Evolutionary conservation across 2,113 vertebrate genomes (phyloP).

Genomic region (Calonectris borealis): DNA sequence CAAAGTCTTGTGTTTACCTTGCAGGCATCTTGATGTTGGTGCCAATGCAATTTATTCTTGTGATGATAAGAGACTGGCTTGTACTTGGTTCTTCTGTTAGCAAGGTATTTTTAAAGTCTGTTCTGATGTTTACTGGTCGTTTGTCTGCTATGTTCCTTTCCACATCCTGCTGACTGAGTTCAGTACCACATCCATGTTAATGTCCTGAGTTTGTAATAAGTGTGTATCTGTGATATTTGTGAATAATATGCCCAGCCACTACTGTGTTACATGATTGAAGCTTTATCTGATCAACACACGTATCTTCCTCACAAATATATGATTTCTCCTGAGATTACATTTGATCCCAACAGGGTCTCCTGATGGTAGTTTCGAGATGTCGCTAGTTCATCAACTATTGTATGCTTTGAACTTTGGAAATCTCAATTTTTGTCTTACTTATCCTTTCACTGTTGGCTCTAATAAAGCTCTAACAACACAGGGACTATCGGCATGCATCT

Average conservation of each 20-base stretch:
- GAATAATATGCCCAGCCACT: not conserved
- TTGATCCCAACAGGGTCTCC: constrained; percentile 17
- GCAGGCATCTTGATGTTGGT: constrained; percentile 60
- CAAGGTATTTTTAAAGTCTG: constrained; percentile 53
- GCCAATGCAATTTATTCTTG: constrained; percentile 61
- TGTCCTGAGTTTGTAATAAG: constrained; percentile 19
- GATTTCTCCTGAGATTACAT: constrained; percentile 21
- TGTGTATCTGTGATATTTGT: constrained; percentile 15
- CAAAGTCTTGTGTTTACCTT: constrained; percentile 59
- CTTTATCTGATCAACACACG: constrained; percentile 38
- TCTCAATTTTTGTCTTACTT: constrained; percentile 2
- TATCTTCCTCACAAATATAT: constrained; percentile 16
- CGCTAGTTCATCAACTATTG: not conserved
- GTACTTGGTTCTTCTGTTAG: constrained; percentile 49
- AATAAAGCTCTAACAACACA: not conserved
- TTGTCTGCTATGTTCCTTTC: constrained; percentile 28
- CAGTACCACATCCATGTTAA: constrained; percentile 18
- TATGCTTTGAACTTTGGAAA: not conserved
- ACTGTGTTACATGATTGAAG: constrained; percentile 37
- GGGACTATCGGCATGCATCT: not conserved
- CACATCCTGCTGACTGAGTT: constrained; percentile 19
- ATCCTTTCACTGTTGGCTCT: not conserved
- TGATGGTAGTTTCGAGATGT: not conserved
- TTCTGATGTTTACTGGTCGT: constrained; percentile 33
- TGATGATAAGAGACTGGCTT: constrained; percentile 60